Evolutionary conservation across 1,140 invertebrate species (phyloP).

Genomic region (Tetragonula clypearis): DNA sequence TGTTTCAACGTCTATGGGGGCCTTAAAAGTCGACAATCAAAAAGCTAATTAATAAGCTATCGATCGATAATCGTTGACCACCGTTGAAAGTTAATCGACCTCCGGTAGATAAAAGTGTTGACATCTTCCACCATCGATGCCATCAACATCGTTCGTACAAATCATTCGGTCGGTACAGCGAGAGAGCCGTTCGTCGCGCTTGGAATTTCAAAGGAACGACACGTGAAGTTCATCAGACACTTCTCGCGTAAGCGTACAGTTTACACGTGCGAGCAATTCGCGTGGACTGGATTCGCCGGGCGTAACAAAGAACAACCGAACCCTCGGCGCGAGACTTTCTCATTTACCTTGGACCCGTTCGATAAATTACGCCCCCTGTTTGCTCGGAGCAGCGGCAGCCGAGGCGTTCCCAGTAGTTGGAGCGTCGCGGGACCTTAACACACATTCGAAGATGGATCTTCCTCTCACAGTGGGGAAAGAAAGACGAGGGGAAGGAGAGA

Average conservation of each 20-base stretch:
- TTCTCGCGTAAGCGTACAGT: conserved; percentile 33
- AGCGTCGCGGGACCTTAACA: conserved; percentile 42
- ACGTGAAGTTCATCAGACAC: not conserved
- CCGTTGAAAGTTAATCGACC: no score
- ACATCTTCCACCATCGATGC: not conserved
- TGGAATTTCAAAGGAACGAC: not conserved
- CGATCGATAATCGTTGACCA: no score
- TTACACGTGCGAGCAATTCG: not conserved
- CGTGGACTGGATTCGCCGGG: not conserved
- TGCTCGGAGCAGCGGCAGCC: conserved; percentile 28
- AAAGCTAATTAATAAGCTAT: no score
- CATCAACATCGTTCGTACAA: not conserved
- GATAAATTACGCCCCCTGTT: conserved; percentile 58
- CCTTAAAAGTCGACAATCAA: no score
- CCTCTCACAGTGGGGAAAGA: not conserved
- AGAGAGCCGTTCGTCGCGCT: not conserved
- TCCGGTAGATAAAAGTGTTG: no score
- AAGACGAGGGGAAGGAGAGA: not conserved
- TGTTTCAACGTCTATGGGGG: no score
- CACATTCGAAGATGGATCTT: conserved; percentile 60
- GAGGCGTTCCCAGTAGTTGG: conserved; percentile 63
- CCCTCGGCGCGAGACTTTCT: conserved; percentile 44
- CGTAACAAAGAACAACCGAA: conserved; percentile 24
- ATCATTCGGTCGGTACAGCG: no score
- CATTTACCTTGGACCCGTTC: conserved; percentile 43